Evolutionary conservation across 2,888 invertebrate species (phyloP), one percentile per base, ranked within the genome.

Genomic region (Carcina quercana): DNA sequence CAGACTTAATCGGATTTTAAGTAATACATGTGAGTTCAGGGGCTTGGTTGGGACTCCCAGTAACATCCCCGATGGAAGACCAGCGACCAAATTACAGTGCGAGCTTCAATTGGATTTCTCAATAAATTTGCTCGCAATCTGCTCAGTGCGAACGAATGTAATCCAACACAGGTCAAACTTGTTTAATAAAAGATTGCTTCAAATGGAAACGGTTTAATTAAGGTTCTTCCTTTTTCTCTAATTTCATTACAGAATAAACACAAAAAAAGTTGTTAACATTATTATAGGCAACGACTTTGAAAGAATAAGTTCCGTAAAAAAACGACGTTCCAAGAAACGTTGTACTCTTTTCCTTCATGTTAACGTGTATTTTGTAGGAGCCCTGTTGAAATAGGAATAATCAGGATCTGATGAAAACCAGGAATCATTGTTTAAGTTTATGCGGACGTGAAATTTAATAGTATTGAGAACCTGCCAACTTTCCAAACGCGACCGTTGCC

Each of bases 361-460:
- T 64, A 13, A 75, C 30, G 32, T 63, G 68, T 36, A 70, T 41
- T 32, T 59, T 53, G 49, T 79, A 78, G 30, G 53, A 45, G 13
- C 78, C 79, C 79, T 80, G 73, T 40, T 39, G 61, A 64, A 30
- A 55, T n/a, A n/a, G n/a, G n/a, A n/a, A n/a, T n/a, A n/a, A n/a
- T n/a, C n/a, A n/a, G n/a, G n/a, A n/a, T n/a, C n/a, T n/a, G n/a
- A n/a, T n/a, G n/a, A n/a, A n/a, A n/a, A n/a, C n/a, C n/a, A n/a
- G n/a, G n/a, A n/a, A n/a, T n/a, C n/a, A n/a, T n/a, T n/a, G n/a
- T n/a, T n/a, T n/a, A n/a, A n/a, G n/a, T n/a, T n/a, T n/a, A n/a
- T n/a, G n/a, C n/a, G n/a, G n/a, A n/a, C n/a, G n/a, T n/a, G n/a
- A n/a, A n/a, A n/a, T n/a, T n/a, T n/a, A n/a, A n/a, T n/a, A n/a